These are phyloP conservation scores for Melipona beecheii DNA, from an alignment of 2,888 invertebrate genomes.

Conservation along the genomic window DNA sequence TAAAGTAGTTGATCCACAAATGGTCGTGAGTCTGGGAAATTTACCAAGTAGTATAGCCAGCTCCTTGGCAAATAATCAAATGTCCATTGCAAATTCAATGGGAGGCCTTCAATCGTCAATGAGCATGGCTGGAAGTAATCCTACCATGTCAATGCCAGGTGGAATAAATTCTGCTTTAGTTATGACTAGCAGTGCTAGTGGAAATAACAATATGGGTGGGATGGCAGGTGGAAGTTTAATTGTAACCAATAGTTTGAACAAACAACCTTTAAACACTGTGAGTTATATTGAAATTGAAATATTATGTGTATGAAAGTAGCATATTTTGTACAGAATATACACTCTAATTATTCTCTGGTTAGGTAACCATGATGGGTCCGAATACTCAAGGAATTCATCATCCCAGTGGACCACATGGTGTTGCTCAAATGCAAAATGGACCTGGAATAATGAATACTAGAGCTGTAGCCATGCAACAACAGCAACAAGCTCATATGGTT, in stretches of 20 bases:
- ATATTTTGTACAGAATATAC: background rate
- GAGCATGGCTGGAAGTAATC: constrained; percentile 86
- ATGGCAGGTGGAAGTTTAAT: constrained; percentile 91
- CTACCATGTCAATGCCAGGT: constrained; percentile 82
- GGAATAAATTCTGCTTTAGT: constrained; percentile 88
- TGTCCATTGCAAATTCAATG: constrained; percentile 84
- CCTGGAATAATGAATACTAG: constrained; percentile 87
- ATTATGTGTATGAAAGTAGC: background rate
- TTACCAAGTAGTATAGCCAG: constrained; percentile 86
- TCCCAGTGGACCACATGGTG: constrained; percentile 79
- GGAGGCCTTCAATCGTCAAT: constrained; percentile 86
- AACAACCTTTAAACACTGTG: constrained; percentile 86
- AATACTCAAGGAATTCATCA: constrained; percentile 84
- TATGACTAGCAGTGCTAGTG: constrained; percentile 91
- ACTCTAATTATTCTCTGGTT: background rate
- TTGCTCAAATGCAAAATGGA: constrained; percentile 89
- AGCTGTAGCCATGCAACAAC: constrained; percentile 84
- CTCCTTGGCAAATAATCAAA: constrained; percentile 83
- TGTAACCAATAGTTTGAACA: constrained; percentile 90
- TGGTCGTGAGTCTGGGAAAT: constrained; percentile 86
- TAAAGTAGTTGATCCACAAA: constrained; percentile 87
- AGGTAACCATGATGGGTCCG: constrained; percentile 86
- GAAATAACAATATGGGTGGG: constrained; percentile 84
- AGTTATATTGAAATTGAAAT: constrained; percentile 21
- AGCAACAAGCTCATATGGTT: constrained; percentile 81